These are phyloP conservation scores for Mamestra configurata DNA, from an alignment of 1,140 invertebrate genomes.

Conservation along the genomic window DNA sequence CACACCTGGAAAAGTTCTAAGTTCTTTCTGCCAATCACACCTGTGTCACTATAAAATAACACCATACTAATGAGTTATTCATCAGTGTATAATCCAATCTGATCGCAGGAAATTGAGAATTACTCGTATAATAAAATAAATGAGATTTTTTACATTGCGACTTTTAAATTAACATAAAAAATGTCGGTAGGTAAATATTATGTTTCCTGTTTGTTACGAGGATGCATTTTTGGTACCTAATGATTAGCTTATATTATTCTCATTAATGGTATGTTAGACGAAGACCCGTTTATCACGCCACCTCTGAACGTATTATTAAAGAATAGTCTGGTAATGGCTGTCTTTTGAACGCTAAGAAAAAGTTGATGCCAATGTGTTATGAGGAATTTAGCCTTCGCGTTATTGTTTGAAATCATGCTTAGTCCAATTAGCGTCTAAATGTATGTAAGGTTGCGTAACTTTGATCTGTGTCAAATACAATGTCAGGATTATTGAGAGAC, in stretches of 20 bases:
- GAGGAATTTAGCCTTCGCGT: slow-evolving; percentile 1
- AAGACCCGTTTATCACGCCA: slow-evolving; percentile 30
- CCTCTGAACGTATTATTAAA: slow-evolving; percentile 18
- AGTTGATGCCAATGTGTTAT: neutral
- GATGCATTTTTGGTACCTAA: slow-evolving; percentile 50
- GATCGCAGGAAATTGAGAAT: slow-evolving; percentile 59
- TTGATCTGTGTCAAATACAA: neutral
- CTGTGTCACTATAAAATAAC: slow-evolving; percentile 24
- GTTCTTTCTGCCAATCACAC: neutral
- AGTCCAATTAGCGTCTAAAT: neutral
- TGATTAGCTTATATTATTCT: slow-evolving; percentile 34
- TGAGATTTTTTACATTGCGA: slow-evolving; percentile 55
- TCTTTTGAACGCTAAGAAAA: neutral
- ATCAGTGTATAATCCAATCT: slow-evolving; percentile 32
- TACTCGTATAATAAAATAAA: slow-evolving; percentile 58
- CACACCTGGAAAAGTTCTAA: no score
- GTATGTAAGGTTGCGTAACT: neutral
- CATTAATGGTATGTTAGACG: slow-evolving; percentile 18
- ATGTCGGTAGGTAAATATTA: slow-evolving; percentile 43
- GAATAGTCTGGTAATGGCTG: slow-evolving; percentile 18
- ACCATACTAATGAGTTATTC: slow-evolving; percentile 31
- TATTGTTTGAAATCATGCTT: slow-evolving; percentile 12
- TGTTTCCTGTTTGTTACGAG: slow-evolving; percentile 47
- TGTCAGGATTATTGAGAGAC: no score
- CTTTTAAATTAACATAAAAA: slow-evolving; percentile 55